Evolutionary conservation across 2,797 vertebrate species (phyloP).

Genomic region (Odontamblyopus rebecca): DNA sequence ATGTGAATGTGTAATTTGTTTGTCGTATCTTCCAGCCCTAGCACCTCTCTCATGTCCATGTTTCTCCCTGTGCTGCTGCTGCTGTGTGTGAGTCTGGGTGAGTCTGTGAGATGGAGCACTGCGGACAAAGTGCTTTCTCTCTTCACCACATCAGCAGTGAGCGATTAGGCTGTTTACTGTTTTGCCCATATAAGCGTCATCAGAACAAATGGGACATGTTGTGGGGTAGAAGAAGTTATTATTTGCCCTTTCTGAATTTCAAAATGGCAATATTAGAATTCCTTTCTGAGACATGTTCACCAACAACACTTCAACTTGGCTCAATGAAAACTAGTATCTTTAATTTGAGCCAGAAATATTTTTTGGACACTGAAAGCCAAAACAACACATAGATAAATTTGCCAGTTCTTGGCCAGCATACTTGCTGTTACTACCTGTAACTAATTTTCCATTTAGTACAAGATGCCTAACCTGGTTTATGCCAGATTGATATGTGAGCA

Average conservation of each 20-base stretch:
- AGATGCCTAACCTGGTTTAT: too few relatives aligned
- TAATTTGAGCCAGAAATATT: too few relatives aligned
- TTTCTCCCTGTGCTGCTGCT: slow-evolving; percentile 14
- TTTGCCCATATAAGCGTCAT: slow-evolving; percentile 30
- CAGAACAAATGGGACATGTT: slow-evolving; percentile 11
- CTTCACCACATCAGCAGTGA: slow-evolving; percentile 29
- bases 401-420: background rate
- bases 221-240: slow-evolving; percentile 5
- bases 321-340: background rate
- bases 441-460: background rate
- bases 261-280: background rate
- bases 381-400: background rate
- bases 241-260: slow-evolving; percentile 2
- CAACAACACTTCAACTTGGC: background rate
- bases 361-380: background rate
- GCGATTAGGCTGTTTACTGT: slow-evolving; percentile 28
- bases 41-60: slow-evolving; percentile 11
- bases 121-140: slow-evolving; percentile 34
- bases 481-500: too few relatives aligned
- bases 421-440: background rate
- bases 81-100: slow-evolving; percentile 17
- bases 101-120: slow-evolving; percentile 45
- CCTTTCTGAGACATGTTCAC: background rate
- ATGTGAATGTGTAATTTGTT: too few relatives aligned
- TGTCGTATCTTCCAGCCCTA: too few relatives aligned